Evolutionary conservation across 2,113 vertebrate species (phyloP).

Genomic region (Aleadryas rufinucha): DNA sequence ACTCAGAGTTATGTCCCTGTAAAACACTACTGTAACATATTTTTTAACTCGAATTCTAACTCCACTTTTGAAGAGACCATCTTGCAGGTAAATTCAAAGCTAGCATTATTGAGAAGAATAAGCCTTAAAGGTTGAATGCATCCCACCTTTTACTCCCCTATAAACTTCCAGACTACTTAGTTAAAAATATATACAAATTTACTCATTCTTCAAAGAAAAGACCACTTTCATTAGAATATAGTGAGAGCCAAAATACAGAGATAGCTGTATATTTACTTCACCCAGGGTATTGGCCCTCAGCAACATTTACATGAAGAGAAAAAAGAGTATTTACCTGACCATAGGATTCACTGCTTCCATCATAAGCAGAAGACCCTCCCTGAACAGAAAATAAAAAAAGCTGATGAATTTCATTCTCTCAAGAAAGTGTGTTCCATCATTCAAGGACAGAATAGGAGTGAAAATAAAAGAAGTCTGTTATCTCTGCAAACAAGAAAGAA

Average conservation of each 20-base stretch:
- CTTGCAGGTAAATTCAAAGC: not conserved
- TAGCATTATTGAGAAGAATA: not conserved
- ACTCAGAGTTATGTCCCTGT: not conserved
- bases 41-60: not conserved
- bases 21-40: not conserved
- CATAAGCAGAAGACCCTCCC: constrained; percentile 4
- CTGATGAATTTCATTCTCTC: not conserved
- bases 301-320: not conserved
- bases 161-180: not conserved
- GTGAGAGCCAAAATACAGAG: not conserved
- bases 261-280: not conserved
- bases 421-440: not conserved
- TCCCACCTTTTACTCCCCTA: not conserved
- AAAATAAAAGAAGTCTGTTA: not conserved
- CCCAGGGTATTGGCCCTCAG: not conserved
- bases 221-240: not conserved
- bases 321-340: not conserved
- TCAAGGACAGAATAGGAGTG: not conserved
- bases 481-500: not conserved
- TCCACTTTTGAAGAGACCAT: not conserved
- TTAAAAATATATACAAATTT: not conserved
- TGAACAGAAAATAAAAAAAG: not conserved
- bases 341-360: constrained; percentile 21
- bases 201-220: not conserved
- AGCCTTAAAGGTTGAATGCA: not conserved